phyloP scores from a whole-genome alignment of 2,113 vertebrate genomes.

The Cavia aperea region DNA sequence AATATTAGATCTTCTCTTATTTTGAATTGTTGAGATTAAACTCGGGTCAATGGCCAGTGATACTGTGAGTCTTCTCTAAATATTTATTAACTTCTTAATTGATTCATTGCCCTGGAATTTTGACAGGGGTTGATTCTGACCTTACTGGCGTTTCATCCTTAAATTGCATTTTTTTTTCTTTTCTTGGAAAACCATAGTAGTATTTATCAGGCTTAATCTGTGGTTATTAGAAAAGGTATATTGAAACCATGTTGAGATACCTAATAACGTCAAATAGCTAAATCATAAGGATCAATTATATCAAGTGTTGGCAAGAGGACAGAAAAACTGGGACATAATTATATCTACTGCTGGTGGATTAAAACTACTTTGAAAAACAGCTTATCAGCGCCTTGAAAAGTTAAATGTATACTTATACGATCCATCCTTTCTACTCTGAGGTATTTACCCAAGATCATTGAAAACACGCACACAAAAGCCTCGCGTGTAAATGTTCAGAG shows the following conservation, averaged over 20 bases:
- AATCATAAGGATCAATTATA: background rate
- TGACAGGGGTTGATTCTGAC: background rate
- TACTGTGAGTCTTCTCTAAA: conserved; percentile 28
- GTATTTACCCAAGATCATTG: background rate
- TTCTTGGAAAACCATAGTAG: conserved; percentile 23
- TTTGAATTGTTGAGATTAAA: conserved; percentile 3
- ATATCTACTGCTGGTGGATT: background rate
- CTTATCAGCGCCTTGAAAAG: background rate
- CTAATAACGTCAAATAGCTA: background rate
- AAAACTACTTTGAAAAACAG: conserved; percentile 1
- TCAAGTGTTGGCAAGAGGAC: background rate
- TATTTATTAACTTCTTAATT: conserved; percentile 44
- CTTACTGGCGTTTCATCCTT: conserved; percentile 21
- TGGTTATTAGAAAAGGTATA: background rate
- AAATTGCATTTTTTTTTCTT: background rate
- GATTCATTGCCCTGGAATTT: conserved; percentile 42
- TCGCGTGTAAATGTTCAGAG: background rate
- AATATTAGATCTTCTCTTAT: conserved; percentile 26
- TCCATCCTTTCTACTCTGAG: background rate
- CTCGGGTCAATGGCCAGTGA: background rate
- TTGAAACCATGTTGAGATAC: background rate
- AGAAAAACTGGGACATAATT: background rate
- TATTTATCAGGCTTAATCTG: background rate
- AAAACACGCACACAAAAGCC: background rate
- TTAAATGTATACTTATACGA: background rate